Evolutionary conservation across 2,797 vertebrate genomes (phyloP), one percentile per base, ranked within the genome.

Genomic region (Brachymystax lenok): DNA sequence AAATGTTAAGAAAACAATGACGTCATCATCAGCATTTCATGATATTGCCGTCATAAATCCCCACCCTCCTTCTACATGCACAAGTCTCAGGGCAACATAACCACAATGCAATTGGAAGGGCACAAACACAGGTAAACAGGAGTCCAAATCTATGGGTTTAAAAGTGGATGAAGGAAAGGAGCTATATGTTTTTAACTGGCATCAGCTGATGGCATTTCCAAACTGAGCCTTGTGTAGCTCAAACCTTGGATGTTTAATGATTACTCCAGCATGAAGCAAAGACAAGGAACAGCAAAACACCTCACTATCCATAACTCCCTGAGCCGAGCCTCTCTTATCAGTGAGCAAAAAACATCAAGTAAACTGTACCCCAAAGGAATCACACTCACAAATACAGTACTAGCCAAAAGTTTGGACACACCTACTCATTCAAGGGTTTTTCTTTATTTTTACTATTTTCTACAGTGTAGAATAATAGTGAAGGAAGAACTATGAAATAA

Each of bases 311-410:
- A 74, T 71, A 83, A 75, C 78, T 86, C 83, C 85, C 87, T 84
- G 89, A 88, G 77, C 86, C 84, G 61, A 28, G 74, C 86, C 81
- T 82, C 86, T 79, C 85, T 77, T 63, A 76, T 54, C 72, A 59
- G 77, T 75, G 56, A 79, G 77, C 77, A 77, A 77, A 51, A 80
- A 85, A 78, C 51, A 80, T 75, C 68, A 74, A 27, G 27, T 83
- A 74, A 81, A 84, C 77, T 68, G 70, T 27, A 71, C 73, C 82
- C 75, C 56, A 77, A 46, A 28, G 79, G 74, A 85, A 81, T 78
- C 81, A 84, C 70, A 85, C 79, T 85, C 69, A 68, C 79, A 61
- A 78, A 72, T 78, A 88, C 82, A 63, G 52, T 17, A 51, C 56
- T 54, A 10, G 8, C 2, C 40, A 46, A 46, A 10, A 46, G 8